Base-by-base conservation (phyloP, 2,113 vertebrate species). In the Aepyceros melampus region DNA sequence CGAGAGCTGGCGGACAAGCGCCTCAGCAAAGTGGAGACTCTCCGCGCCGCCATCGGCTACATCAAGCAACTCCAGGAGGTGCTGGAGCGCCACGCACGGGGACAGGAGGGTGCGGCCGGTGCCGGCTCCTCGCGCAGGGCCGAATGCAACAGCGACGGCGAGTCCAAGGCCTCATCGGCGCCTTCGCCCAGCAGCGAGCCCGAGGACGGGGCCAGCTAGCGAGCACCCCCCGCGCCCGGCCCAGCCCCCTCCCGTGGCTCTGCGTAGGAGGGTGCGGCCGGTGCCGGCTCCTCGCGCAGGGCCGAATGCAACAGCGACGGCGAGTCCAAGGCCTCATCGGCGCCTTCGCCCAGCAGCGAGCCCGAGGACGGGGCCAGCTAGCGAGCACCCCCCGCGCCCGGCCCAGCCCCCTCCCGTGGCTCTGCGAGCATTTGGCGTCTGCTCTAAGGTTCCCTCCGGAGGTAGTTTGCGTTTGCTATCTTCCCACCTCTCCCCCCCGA, bases 11-110 rank as follows among this genome's bases (percentile, higher is more conserved):
- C 99, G 1, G 99, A 99, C 97, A 99, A 98, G 94, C 98, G 99
- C 87, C 99, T 99, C 94, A 99, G 99, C 98, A 99, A 99, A 94
- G 99, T 99, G 98, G 99, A 99, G 98, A 99, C 99, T 4, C 99
- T 99, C 45, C 98, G 99, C 23, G 99, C 99, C 7, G 99, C 99
- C 31, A 99, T 99, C 67, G 98, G 98, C 98, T 99, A 99, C 97
- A 99, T 99, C 97, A 99, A 99, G 94, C 99, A 99, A 94, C 99
- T 99, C 95, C 99, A 99, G 98, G 98, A 96, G 82, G 89, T 99
- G 97, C 98, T 99, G 98, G 99, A 99, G 90, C 87, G 98, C 58
- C 98, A 98, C n/a, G 98, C 98, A 91, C 91, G 97, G 29, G 98
- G 96, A 14, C 91, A 91, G 95, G 98, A 99, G 13, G 43, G 81